A percentile compares a stretch with the other conserved stretches of the same genome.
phyloP scores from a whole-genome alignment of 2,113 vertebrate genomes.

The Sebastes fasciatus region DNA sequence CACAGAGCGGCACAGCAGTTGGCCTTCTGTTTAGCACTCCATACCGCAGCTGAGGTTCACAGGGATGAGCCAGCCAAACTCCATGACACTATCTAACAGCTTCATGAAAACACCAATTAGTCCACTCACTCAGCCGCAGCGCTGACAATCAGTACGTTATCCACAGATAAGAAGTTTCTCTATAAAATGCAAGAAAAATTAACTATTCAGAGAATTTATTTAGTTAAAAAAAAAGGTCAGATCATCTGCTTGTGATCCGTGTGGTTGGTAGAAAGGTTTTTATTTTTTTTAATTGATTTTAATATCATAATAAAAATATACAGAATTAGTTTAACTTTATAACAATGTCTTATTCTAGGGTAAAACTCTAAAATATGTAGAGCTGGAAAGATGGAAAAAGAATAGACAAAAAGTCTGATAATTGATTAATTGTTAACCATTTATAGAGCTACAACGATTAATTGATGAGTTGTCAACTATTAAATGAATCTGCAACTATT shows the following conservation, averaged over 20 bases:
- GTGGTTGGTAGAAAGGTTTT: no score
- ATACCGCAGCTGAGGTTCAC: conserved; percentile 28
- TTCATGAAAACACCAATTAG: conserved; percentile 55
- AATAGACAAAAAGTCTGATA: no score
- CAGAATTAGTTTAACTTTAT: neutral
- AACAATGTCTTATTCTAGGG: neutral
- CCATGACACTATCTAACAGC: conserved; percentile 13
- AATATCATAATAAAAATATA: neutral
- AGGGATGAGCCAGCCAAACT: conserved; percentile 8
- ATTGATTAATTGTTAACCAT: no score
- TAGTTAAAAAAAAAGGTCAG: no score
- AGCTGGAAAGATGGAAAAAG: neutral
- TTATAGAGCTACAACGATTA: no score
- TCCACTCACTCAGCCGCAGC: neutral
- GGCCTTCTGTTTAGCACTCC: conserved; percentile 20
- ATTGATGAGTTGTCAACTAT: no score
- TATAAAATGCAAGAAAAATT: neutral
- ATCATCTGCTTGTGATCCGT: no score
- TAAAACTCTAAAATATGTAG: neutral
- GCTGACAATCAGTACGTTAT: neutral
- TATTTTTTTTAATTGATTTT: neutral
- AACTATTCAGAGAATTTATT: neutral
- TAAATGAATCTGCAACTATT: no score
- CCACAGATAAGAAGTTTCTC: conserved; percentile 19
- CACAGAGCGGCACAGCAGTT: conserved; percentile 30